Evolutionary conservation across 2,888 invertebrate genomes (phyloP).

Genomic region (Spilosoma lubricipeda): DNA sequence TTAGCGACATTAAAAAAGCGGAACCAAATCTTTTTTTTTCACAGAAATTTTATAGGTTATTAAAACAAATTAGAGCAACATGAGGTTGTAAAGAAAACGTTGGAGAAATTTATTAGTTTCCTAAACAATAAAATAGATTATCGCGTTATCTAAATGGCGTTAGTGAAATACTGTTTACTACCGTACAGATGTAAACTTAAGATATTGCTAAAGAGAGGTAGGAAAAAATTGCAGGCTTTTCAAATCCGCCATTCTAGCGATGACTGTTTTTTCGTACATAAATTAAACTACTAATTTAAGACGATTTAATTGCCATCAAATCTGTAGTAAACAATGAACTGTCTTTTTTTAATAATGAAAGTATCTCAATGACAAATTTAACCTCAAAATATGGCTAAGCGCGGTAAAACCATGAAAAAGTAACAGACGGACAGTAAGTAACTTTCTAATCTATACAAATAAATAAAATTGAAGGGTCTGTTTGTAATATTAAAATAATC

Average conservation of each 20-base stretch:
- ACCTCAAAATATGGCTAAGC: no score
- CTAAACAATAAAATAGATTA: slow-evolving; percentile 80
- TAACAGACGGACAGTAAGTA: no score
- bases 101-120: slow-evolving; percentile 79
- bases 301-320: no score
- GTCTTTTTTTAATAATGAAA: no score
- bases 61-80: slow-evolving; percentile 78
- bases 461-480: no score
- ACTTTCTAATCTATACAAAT: no score
- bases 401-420: no score
- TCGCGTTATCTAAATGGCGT: slow-evolving; percentile 75
- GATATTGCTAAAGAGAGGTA: slow-evolving; percentile 54
- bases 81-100: slow-evolving; percentile 56
- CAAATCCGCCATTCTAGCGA: not conserved
- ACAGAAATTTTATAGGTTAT: slow-evolving; percentile 79
- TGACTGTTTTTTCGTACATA: not conserved
- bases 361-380: no score
- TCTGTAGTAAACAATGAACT: no score
- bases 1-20: slow-evolving; percentile 73
- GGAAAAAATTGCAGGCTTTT: slow-evolving; percentile 21
- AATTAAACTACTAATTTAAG: no score
- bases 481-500: no score
- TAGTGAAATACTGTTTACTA: slow-evolving; percentile 63
- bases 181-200: slow-evolving; percentile 64
- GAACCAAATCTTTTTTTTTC: slow-evolving; percentile 70